phyloP scores from a whole-genome alignment of 2,888 invertebrate species.

The Synanthedon vespiformis region DNA sequence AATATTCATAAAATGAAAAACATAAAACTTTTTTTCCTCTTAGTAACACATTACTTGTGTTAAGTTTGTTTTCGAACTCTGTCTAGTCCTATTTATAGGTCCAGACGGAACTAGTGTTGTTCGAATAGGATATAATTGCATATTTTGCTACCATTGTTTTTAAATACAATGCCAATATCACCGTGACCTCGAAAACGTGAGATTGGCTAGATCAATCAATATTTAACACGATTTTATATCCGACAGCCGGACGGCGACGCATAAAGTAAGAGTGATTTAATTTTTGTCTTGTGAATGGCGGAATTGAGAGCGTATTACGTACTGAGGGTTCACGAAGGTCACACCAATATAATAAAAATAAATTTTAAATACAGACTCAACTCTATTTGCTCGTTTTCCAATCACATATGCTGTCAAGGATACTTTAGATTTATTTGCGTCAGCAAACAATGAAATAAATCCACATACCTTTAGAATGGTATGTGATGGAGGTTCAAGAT shows the following conservation, averaged over 20 bases:
- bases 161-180: conserved; percentile 9
- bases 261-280: conserved; percentile 28
- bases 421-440: not conserved
- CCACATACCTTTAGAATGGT: not conserved
- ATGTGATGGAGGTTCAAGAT: conserved; percentile 13
- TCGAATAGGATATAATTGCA: conserved; percentile 1
- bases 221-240: conserved; percentile 6
- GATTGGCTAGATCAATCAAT: conserved; percentile 10
- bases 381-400: not conserved
- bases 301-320: conserved; percentile 34
- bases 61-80: no score
- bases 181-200: conserved; percentile 6
- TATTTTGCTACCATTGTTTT: not conserved
- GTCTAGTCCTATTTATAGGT: no score
- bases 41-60: no score
- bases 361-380: conserved; percentile 9
- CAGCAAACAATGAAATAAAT: no score
- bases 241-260: conserved; percentile 7
- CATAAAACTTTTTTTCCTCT: no score
- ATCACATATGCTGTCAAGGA: conserved; percentile 1
- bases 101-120: conserved; percentile 3
- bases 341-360: conserved; percentile 22
- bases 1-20: no score
- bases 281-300: conserved; percentile 53
- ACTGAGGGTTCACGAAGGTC: conserved; percentile 31